Percentiles rank a stretch among this genome's conserved stretches.
Conservation (phyloP, 2,888 invertebrate species). For the Eilema depressum region DNA sequence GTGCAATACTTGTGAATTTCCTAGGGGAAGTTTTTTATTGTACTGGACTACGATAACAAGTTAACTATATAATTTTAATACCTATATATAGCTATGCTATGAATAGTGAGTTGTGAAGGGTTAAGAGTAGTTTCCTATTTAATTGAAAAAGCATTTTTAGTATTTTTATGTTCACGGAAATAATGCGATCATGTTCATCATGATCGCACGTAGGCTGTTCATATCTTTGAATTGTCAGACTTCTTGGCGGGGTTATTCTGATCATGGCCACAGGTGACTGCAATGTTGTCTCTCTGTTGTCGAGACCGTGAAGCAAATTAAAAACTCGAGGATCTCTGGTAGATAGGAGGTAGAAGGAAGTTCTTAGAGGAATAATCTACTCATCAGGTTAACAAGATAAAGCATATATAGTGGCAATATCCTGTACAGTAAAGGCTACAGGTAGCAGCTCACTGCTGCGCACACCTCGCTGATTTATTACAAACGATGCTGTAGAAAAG, state of each 20-base stretch:
- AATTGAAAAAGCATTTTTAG: neutral
- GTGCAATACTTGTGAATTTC: constrained; percentile 82
- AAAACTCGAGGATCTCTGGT: neutral
- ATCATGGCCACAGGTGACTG: no score
- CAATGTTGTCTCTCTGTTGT: neutral
- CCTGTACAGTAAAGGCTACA: neutral
- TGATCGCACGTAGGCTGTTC: neutral
- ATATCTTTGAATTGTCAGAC: no score
- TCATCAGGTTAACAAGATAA: neutral
- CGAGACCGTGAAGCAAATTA: neutral
- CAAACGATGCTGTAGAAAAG: neutral
- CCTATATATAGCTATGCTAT: constrained; percentile 20
- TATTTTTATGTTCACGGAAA: neutral
- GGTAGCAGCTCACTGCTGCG: neutral
- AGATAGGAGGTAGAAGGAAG: no score
- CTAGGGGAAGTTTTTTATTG: constrained; percentile 76
- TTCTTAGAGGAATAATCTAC: neutral
- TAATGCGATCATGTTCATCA: no score
- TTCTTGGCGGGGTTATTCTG: no score
- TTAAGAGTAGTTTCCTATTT: constrained; percentile 13
- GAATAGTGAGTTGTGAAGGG: constrained; percentile 21
- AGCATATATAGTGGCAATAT: no score
- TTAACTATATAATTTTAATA: constrained; percentile 61
- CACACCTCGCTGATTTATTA: neutral
- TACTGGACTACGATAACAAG: constrained; percentile 67